These are phyloP conservation scores for Alca torda DNA, from an alignment of 2,797 vertebrate genomes.

Conservation along the genomic window DNA sequence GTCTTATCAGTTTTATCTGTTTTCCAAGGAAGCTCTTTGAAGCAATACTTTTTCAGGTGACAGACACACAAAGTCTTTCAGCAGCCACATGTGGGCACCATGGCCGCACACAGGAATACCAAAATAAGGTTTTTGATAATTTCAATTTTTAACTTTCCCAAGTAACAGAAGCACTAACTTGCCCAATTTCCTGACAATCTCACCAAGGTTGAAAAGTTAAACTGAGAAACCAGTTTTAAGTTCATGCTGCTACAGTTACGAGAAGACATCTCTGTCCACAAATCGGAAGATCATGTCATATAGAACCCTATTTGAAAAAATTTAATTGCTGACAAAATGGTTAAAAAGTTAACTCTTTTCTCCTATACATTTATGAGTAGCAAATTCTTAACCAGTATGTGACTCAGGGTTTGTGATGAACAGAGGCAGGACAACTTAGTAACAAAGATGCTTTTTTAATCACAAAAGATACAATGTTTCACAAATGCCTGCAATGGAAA, in stretches of 20 bases:
- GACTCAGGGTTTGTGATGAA: not conserved
- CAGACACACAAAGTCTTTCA: not conserved
- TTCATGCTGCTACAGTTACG: not conserved
- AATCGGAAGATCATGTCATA: not conserved
- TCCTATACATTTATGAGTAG: not conserved
- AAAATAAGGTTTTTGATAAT: not conserved
- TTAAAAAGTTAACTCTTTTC: not conserved
- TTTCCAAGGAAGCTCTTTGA: not conserved
- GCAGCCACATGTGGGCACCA: not conserved
- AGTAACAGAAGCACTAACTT: not conserved
- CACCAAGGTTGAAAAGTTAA: not conserved
- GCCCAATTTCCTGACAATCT: not conserved
- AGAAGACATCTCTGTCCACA: not conserved
- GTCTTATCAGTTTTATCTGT: not conserved
- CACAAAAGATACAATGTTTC: not conserved
- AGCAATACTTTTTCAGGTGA: not conserved
- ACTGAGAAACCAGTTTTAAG: not conserved
- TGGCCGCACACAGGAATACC: rapidly evolving
- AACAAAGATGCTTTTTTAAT: not conserved
- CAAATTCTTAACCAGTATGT: not conserved
- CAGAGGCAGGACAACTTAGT: not conserved
- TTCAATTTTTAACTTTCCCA: not conserved
- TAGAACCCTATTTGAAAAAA: not conserved
- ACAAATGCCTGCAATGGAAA: not conserved
- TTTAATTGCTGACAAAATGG: not conserved